phyloP scores from a whole-genome alignment of 2,888 invertebrate genomes.

The Tetragnatha montana region DNA sequence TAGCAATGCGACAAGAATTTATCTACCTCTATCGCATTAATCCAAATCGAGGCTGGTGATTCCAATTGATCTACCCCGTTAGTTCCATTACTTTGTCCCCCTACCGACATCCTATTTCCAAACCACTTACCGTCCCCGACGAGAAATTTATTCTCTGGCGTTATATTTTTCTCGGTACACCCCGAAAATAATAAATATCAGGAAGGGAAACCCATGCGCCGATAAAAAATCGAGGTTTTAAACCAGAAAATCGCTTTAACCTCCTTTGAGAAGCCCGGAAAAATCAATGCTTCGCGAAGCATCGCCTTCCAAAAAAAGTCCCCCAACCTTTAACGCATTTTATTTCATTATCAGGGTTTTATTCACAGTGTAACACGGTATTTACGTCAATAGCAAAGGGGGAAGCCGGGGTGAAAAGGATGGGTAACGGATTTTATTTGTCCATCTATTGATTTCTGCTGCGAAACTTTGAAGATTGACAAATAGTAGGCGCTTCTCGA shows the following conservation, averaged over 20 bases:
- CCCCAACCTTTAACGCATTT: conserved; percentile 51
- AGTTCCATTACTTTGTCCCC: conserved; percentile 19
- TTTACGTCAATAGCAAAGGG: conserved; percentile 61
- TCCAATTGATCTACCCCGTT: conserved; percentile 20
- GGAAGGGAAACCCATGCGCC: conserved; percentile 18
- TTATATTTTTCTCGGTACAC: conserved; percentile 45
- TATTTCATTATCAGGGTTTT: conserved; percentile 59
- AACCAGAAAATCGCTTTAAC: conserved; percentile 53
- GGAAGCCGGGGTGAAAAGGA: background rate
- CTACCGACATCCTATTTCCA: conserved; percentile 15
- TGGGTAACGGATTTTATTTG: conserved; percentile 55
- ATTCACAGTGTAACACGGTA: conserved; percentile 41
- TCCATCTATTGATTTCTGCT: conserved; percentile 64
- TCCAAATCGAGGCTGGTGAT: conserved; percentile 6
- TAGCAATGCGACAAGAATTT: background rate
- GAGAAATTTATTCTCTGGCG: conserved; percentile 52
- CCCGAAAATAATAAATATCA: conserved; percentile 61
- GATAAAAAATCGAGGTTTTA: conserved; percentile 31
- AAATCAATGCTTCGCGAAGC: conserved; percentile 47
- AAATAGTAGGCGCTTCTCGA: conserved; percentile 50
- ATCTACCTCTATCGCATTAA: conserved; percentile 14
- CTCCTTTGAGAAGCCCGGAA: conserved; percentile 17
- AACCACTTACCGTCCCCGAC: conserved; percentile 39
- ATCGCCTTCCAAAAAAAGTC: conserved; percentile 23
- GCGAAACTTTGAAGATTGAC: conserved; percentile 42